Evolutionary conservation across 2,888 invertebrate species (phyloP), one percentile per base, ranked within the genome.

Genomic region (Athripsodes cinereus): DNA sequence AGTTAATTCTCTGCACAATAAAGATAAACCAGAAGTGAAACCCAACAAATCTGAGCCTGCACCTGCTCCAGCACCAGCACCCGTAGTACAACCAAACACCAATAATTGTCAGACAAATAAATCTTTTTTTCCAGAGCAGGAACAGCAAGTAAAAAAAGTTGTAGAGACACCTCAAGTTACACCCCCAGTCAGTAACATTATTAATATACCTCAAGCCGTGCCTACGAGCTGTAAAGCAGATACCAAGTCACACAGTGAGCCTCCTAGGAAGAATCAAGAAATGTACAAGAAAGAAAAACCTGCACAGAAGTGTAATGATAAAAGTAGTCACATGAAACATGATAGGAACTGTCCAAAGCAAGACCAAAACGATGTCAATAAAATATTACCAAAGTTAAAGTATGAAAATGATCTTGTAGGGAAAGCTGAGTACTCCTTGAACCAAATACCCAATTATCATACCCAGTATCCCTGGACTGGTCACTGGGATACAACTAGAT

Each of bases 391-490:
- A 1, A 78, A 78, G 65, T 74, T 78, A 53, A 79, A 79, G 62
- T 78, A 78, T 58, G 79, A 79, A 64, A 80, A 80, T 62, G 80
- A 80, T 59, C 66, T 81, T 22, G 71, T 82, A 16, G 78, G 81
- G 0, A 82, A 82, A 67, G 76, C 85, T 0, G 86, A 85, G 65
- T 85, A 83, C 65, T 70, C 81, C 1, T 79, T 81, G 71, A 85
- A 86, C 71, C 83, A 85, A 65, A 79, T 85, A 53, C 84, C 85
- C 1, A 86, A 86, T 67, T 86, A 86, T 66, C 80, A 79, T 62
- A 72, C 78, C 0, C 85, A 85, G 67, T 86, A 85, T 65, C 81
- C 81, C 66, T 85, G 85, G 79, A 79, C 71, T 22, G 79, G 71
- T 22, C 75, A 76, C 1, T 83, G 83, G 82, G 81, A 82, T 64